These are phyloP conservation scores for Suricata suricatta DNA, from an alignment of 2,113 vertebrate genomes.

Conservation along the genomic window DNA sequence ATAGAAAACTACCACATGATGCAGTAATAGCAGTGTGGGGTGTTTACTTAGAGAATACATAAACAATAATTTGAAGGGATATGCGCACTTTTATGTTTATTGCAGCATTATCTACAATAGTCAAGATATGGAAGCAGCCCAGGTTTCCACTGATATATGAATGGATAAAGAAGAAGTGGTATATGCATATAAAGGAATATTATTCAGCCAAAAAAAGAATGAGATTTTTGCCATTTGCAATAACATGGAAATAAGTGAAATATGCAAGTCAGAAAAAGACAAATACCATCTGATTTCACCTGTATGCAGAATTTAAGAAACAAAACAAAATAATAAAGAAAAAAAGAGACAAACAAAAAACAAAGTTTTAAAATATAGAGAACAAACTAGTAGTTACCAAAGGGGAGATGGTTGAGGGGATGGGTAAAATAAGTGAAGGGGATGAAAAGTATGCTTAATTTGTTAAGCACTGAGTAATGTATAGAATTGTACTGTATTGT, in stretches of 20 bases:
- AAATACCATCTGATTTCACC: background rate
- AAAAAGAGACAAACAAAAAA: background rate
- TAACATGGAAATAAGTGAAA: background rate
- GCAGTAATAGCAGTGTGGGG: background rate
- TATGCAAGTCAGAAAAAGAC: background rate
- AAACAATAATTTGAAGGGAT: background rate
- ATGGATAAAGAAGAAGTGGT: background rate
- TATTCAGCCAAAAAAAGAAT: background rate
- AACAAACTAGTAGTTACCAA: background rate
- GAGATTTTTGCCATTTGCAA: background rate
- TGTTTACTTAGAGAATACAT: background rate
- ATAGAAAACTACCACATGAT: background rate
- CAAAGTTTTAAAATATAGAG: background rate
- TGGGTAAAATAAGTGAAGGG: background rate
- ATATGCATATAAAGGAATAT: background rate
- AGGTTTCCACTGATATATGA: background rate
- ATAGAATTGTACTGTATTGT: background rate
- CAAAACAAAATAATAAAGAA: background rate
- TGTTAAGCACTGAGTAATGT: background rate
- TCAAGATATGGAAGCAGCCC: background rate
- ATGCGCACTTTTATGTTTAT: background rate
- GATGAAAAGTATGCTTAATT: background rate
- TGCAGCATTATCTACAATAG: background rate
- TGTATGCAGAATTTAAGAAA: background rate
- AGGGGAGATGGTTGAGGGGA: background rate